Conservation (phyloP, 2,797 vertebrate genomes). For the Lagocephalus sceleratus region DNA sequence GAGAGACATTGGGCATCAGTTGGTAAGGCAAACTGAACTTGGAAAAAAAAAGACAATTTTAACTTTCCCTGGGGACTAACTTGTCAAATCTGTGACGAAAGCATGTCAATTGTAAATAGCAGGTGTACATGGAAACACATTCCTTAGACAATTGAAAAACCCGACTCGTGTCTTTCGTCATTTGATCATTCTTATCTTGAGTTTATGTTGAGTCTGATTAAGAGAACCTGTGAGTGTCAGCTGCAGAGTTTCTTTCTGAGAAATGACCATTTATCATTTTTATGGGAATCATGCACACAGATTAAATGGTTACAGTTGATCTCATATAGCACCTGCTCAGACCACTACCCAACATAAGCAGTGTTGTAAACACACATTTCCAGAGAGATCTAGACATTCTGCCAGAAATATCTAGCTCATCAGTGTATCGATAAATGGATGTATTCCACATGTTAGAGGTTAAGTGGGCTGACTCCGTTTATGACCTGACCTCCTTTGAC, state of each 20-base stretch:
- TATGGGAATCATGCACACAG: slow-evolving; percentile 1
- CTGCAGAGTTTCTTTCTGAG: background rate
- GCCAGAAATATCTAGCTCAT: background rate
- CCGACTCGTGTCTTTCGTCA: background rate
- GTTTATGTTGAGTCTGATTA: background rate
- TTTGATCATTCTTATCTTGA: slow-evolving; percentile 1
- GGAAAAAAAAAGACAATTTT: slow-evolving; percentile 26
- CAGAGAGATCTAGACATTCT: slow-evolving; percentile 2
- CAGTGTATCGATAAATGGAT: slow-evolving; percentile 32
- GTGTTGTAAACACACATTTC: background rate
- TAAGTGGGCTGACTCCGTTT: slow-evolving; percentile 49
- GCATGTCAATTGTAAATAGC: slow-evolving; percentile 36
- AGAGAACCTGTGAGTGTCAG: background rate
- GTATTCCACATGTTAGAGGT: slow-evolving; percentile 61
- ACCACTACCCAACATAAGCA: slow-evolving; percentile 4
- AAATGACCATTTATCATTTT: slow-evolving; percentile 6
- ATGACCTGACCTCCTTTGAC: slow-evolving; percentile 53
- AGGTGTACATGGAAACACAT: slow-evolving; percentile 41
- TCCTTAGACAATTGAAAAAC: slow-evolving; percentile 17
- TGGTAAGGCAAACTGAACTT: slow-evolving; percentile 36
- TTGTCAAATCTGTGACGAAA: slow-evolving; percentile 54
- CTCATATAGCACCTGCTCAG: slow-evolving; percentile 16
- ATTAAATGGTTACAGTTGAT: slow-evolving; percentile 21
- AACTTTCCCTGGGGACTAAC: slow-evolving; percentile 54
- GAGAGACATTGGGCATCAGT: slow-evolving; percentile 62